Base-by-base conservation (phyloP, 2,113 vertebrate genomes). In the Macroglossus sobrinus region DNA sequence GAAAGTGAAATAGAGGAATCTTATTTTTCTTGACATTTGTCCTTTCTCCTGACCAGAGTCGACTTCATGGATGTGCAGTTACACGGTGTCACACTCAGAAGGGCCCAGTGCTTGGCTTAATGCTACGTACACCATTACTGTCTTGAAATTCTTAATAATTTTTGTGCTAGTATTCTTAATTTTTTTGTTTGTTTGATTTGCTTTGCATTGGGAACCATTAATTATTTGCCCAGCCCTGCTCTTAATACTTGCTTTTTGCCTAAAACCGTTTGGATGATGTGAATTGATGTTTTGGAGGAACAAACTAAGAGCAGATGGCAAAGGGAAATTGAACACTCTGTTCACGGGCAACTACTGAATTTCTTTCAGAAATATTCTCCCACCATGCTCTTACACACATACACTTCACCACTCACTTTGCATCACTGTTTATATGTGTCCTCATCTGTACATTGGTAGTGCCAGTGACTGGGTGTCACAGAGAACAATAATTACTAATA, bases 131-230 rank as follows among this genome's bases (percentile, higher is more conserved):
- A 1, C 13, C 28, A 2, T 81, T 40, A 80, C 5, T 26, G 6
- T 74, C 59, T n/a, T 94, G 24, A 95, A 40, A 63, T 43, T 61
- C n/a, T 72, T 93, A 38, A 26, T 81, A 35, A 8, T 40, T 84
- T 82, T 43, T 87, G 21, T 76, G 28, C 9, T 57, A 2, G 35
- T 7, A 40, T 7, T 45, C 7, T 7, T 30, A 6, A 6, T 18
- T 4, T n/a, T 93, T 72, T 59, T 19, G 3, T n/a, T 40, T 79
- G 50, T 16, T 16, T 50, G 50, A 4, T 50, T 50, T 16, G 2
- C n/a, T 40, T 79, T 90, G 19, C 16, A 28, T 0, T 57, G 19
- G 8, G 8, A 3, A n/a, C 7, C 19, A 4, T 11, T 47, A 79
- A 30, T 45, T 50, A 2, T 64, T 2, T 21, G 68, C 12, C 50